Evolutionary conservation across 2,888 invertebrate genomes (phyloP).

Genomic region (Catocala fraxini): DNA sequence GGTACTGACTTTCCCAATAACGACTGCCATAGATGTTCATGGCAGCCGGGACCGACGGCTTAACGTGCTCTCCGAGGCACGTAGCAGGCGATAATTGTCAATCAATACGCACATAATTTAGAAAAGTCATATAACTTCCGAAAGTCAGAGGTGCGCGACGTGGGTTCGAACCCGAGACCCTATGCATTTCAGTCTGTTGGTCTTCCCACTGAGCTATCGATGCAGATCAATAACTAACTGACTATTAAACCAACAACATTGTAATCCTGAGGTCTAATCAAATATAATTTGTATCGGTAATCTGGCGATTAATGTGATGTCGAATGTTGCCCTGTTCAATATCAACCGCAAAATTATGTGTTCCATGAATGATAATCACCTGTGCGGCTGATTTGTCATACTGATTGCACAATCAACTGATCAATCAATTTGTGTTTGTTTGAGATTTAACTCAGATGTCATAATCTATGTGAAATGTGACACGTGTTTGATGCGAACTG

Average conservation of each 20-base stretch:
- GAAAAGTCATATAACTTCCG: no score
- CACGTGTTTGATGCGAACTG: conserved; percentile 1
- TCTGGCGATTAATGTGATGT: conserved; percentile 67
- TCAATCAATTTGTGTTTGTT: conserved; percentile 51
- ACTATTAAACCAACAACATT: conserved; percentile 22
- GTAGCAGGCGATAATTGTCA: no score
- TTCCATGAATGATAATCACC: conserved; percentile 70
- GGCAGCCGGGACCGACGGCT: no score
- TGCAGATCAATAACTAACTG: conserved; percentile 32
- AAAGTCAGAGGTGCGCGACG: no score
- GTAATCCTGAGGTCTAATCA: conserved; percentile 61
- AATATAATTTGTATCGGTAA: conserved; percentile 68
- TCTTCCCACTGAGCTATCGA: no score
- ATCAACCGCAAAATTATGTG: conserved; percentile 74
- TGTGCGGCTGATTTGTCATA: conserved; percentile 66
- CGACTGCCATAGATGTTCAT: no score
- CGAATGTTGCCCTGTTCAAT: conserved; percentile 59
- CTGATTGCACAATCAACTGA: conserved; percentile 54
- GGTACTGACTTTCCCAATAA: no score
- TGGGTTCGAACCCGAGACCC: no score
- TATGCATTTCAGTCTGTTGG: no score
- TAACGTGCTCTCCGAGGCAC: no score
- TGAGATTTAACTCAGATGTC: conserved; percentile 47
- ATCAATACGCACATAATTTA: no score
- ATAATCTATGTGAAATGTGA: conserved; percentile 38